These are phyloP conservation scores for Halcyon badia DNA, from an alignment of 2,797 vertebrate species.

Conservation along the genomic window DNA sequence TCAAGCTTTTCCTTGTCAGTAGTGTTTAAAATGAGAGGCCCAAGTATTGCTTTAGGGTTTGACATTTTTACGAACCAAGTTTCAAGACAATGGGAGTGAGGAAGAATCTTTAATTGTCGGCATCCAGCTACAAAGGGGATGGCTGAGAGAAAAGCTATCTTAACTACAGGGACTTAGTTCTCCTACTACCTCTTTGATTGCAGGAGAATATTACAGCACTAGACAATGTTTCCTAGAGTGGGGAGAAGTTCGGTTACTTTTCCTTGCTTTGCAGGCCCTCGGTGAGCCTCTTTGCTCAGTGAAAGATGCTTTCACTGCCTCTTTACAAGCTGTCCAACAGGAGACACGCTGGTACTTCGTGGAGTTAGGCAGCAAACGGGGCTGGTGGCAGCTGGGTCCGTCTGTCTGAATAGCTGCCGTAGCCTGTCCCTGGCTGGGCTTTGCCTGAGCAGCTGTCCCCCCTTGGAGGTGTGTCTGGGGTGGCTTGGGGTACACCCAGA, in stretches of 20 bases:
- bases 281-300: not conserved
- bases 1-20: not conserved
- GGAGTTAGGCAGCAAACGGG: not conserved
- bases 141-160: not conserved
- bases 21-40: not conserved
- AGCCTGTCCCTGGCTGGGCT: not conserved
- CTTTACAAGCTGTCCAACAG: not conserved
- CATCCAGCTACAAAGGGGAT: not conserved
- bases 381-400: constrained; percentile 22
- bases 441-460: not conserved
- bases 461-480: not conserved
- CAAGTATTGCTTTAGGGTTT: not conserved
- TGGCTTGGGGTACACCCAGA: not conserved
- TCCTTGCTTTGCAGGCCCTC: not conserved
- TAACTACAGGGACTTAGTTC: not conserved
- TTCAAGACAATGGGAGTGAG: not conserved
- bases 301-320: not conserved
- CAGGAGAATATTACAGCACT: not conserved
- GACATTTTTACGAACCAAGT: not conserved
- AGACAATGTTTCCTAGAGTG: not conserved
- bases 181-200: not conserved
- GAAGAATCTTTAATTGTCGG: not conserved
- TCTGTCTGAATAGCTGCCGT: not conserved
- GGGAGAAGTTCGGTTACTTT: not conserved
- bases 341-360: not conserved